Conservation (phyloP, 2,113 vertebrate species). For the Sturnira hondurensis region DNA sequence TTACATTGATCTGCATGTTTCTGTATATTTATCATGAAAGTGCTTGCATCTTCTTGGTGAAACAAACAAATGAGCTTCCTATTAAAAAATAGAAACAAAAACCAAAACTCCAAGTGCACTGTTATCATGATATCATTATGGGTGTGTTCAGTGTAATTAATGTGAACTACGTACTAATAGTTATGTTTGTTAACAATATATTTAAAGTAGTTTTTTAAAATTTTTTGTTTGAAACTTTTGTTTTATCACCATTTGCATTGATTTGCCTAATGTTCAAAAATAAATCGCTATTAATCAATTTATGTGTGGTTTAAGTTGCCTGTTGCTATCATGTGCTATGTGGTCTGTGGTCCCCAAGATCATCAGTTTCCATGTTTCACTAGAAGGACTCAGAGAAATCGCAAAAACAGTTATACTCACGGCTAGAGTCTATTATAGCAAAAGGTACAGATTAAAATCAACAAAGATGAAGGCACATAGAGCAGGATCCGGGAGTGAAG, state of each 20-base stretch:
- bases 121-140: not conserved
- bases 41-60: not conserved
- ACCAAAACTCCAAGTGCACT: not conserved
- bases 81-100: not conserved
- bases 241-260: not conserved
- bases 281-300: not conserved
- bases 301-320: not conserved
- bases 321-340: not conserved
- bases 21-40: not conserved
- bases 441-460: not conserved
- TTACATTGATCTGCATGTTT: not conserved
- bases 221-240: not conserved
- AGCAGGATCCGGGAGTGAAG: not conserved
- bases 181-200: not conserved
- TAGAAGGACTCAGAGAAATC: not conserved
- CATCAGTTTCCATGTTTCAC: not conserved
- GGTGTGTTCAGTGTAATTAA: not conserved
- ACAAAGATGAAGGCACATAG: not conserved
- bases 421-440: not conserved
- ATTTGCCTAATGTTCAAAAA: not conserved
- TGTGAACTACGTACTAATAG: not conserved
- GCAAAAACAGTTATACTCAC: not conserved
- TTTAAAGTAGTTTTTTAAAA: not conserved
- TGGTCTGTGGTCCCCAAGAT: not conserved
- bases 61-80: not conserved